A percentile compares a stretch with the other conserved stretches of the same genome.
Conservation (phyloP, 2,113 vertebrate species). For the Urocynchramus pylzowi region DNA sequence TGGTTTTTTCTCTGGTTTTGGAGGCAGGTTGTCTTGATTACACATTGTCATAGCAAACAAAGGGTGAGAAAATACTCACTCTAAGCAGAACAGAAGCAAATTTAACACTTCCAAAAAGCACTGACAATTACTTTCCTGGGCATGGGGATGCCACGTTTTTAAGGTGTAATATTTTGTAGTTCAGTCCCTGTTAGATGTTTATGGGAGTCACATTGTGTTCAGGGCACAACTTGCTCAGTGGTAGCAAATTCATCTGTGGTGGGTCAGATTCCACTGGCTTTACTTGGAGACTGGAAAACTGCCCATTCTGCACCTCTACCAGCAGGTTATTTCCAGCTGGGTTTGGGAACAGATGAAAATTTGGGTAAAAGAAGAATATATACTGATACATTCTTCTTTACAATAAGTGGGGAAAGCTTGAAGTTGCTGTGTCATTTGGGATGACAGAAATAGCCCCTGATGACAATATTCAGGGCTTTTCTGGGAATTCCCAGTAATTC, state of each 20-base stretch:
- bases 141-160: accelerated
- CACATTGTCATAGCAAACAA: background rate
- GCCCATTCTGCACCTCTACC: background rate
- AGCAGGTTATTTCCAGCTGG: background rate
- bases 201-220: background rate
- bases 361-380: background rate
- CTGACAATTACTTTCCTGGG: background rate
- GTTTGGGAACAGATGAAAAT: background rate
- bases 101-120: background rate
- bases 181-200: background rate
- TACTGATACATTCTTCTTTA: background rate
- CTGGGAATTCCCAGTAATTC: background rate
- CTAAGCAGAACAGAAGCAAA: background rate
- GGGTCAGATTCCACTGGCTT: background rate
- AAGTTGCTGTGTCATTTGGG: background rate
- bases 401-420: background rate
- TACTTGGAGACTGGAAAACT: background rate
- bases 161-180: background rate
- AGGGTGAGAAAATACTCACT: background rate
- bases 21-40: background rate
- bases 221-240: background rate
- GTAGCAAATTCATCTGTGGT: accelerated
- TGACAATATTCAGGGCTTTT: background rate
- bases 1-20: background rate
- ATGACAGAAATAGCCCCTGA: background rate